A percentile compares a stretch with the other conserved stretches of the same genome.
These are phyloP conservation scores for Hirtodrosophila histrioides DNA, from an alignment of 2,888 invertebrate genomes.

Conservation along the genomic window DNA sequence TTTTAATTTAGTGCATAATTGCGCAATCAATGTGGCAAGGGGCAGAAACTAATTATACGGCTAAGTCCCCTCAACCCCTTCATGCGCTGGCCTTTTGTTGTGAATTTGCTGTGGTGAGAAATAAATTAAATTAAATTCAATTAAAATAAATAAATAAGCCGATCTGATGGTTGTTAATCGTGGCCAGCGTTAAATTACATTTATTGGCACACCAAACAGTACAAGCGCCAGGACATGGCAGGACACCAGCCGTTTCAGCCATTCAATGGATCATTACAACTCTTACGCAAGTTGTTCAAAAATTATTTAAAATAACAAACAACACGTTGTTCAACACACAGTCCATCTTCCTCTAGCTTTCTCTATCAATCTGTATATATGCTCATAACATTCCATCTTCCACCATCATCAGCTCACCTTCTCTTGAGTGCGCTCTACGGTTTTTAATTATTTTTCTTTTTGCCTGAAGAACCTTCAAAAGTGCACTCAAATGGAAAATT, in stretches of 20 bases:
- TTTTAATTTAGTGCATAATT: conserved; percentile 74
- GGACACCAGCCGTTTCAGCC: neutral
- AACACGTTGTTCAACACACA: too few species aligned
- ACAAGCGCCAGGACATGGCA: neutral
- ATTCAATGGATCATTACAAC: conserved; percentile 15
- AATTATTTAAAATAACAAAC: too few species aligned
- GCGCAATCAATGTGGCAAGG: conserved; percentile 63
- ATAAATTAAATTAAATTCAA: conserved; percentile 52
- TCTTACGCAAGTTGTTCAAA: conserved; percentile 3
- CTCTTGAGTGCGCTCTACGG: too few species aligned
- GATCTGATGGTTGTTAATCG: conserved; percentile 33
- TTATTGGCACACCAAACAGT: conserved; percentile 19
- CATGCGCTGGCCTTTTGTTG: conserved; percentile 1
- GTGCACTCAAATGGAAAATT: too few species aligned
- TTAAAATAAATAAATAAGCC: conserved; percentile 59
- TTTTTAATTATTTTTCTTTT: too few species aligned
- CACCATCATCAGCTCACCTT: too few species aligned
- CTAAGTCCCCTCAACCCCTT: conserved; percentile 9
- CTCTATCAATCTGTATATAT: too few species aligned
- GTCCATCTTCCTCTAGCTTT: too few species aligned
- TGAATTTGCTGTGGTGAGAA: conserved; percentile 26
- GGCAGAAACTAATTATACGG: conserved; percentile 1
- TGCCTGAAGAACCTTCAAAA: too few species aligned
- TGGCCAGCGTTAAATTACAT: conserved; percentile 44
- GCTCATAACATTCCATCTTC: too few species aligned